Conservation (phyloP, 2,888 invertebrate genomes). For the Philereme vetulata region DNA sequence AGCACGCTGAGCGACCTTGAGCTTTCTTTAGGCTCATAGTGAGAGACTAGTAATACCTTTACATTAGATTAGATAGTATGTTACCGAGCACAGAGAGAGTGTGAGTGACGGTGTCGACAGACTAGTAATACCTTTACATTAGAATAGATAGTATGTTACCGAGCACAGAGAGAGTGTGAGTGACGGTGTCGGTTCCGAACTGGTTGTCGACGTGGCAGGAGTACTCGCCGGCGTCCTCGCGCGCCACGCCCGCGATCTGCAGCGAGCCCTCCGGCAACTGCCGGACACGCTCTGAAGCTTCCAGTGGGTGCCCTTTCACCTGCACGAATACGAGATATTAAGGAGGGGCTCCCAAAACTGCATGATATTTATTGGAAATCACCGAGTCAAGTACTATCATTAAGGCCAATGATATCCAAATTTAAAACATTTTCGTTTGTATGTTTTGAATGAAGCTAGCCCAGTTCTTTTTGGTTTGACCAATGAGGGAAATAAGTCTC, state of each 20-base stretch:
- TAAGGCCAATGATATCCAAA: no score
- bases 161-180: constrained; percentile 94
- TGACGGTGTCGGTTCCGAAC: constrained; percentile 96
- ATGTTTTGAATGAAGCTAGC: no score
- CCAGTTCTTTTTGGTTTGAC: no score
- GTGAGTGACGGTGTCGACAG: constrained; percentile 95
- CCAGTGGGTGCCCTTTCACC: constrained; percentile 91
- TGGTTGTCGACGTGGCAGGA: constrained; percentile 96
- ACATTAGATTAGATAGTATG: not conserved
- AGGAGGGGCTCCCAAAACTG: no score
- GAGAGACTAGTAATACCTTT: no score
- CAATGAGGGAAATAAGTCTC: no score
- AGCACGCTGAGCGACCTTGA: no score
- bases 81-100: constrained; percentile 93
- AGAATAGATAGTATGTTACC: constrained; percentile 73
- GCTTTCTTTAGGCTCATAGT: no score
- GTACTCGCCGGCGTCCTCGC: constrained; percentile 97
- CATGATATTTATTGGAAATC: no score
- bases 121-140: no score
- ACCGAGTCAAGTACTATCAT: no score
- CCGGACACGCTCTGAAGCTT: constrained; percentile 91
- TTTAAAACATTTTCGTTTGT: no score
- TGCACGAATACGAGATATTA: constrained; percentile 45
- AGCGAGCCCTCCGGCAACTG: constrained; percentile 95
- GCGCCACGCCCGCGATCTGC: constrained; percentile 94